Percentiles rank a stretch among this genome's conserved stretches.
These are phyloP conservation scores for Kradibia gibbosae DNA, from an alignment of 1,140 invertebrate species.

Conservation along the genomic window DNA sequence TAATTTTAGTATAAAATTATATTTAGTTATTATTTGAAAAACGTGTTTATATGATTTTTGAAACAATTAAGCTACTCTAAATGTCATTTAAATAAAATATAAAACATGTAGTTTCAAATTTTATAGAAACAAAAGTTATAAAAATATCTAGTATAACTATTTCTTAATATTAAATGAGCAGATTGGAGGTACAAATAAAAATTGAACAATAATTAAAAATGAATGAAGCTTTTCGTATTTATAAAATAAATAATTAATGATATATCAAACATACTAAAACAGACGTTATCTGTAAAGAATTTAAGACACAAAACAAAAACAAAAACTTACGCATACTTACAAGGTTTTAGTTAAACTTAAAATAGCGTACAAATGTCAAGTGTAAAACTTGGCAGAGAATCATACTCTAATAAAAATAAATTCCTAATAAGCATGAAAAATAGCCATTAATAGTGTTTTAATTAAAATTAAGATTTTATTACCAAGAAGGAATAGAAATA, in stretches of 20 bases:
- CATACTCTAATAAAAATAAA: background rate
- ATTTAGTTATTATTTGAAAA: too few relatives aligned
- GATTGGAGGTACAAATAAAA: background rate
- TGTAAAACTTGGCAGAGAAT: background rate
- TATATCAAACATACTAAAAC: background rate
- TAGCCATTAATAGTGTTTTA: background rate
- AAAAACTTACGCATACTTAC: background rate
- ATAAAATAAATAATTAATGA: background rate
- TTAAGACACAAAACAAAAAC: background rate
- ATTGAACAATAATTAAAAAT: background rate
- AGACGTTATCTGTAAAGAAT: background rate
- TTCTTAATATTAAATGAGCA: too few relatives aligned
- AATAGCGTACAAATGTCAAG: conserved; percentile 18
- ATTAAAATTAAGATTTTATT: background rate
- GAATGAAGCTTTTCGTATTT: background rate
- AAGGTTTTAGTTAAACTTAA: conserved; percentile 8
- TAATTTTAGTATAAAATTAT: too few relatives aligned
- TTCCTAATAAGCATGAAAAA: conserved; percentile 1
- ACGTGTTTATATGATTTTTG: too few relatives aligned
- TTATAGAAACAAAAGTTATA: too few relatives aligned
- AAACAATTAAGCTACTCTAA: too few relatives aligned
- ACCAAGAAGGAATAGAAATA: background rate
- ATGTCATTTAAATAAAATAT: too few relatives aligned
- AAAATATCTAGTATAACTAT: too few relatives aligned
- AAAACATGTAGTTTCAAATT: too few relatives aligned